Conservation (phyloP, 2,888 invertebrate species). For the Dryomyza anilis region DNA sequence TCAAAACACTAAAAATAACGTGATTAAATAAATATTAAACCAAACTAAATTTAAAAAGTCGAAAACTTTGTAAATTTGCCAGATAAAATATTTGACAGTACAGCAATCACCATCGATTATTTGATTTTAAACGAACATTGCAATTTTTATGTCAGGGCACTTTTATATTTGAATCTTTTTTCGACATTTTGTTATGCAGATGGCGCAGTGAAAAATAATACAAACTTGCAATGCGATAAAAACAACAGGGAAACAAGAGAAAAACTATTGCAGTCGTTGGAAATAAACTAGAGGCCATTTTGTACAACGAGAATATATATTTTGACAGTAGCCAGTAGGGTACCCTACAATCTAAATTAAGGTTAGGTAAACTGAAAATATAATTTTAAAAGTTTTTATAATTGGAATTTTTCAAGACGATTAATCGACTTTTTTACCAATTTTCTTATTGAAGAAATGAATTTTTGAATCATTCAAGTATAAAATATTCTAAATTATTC, state of each 20-base stretch:
- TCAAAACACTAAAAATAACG: background rate
- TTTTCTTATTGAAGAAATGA: too few species aligned
- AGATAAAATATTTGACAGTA: background rate
- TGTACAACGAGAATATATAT: too few species aligned
- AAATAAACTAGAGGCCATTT: too few species aligned
- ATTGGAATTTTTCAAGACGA: too few species aligned
- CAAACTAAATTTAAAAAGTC: background rate
- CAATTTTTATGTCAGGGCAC: background rate
- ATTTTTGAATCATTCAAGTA: too few species aligned
- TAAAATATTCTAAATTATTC: too few species aligned
- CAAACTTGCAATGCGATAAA: too few species aligned
- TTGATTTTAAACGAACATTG: constrained; percentile 16
- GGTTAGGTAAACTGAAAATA: too few species aligned
- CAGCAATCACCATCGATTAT: constrained; percentile 10
- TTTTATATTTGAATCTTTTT: background rate
- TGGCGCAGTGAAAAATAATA: background rate
- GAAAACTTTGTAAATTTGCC: background rate
- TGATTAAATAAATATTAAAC: background rate
- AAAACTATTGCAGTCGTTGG: background rate
- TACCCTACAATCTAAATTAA: too few species aligned
- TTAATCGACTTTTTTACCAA: too few species aligned
- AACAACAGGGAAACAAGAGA: background rate
- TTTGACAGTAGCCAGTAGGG: too few species aligned
- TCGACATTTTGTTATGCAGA: background rate
- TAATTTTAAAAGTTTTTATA: too few species aligned